phyloP scores from a whole-genome alignment of 1,140 invertebrate genomes.

The Pentalonia nigronervosa region DNA sequence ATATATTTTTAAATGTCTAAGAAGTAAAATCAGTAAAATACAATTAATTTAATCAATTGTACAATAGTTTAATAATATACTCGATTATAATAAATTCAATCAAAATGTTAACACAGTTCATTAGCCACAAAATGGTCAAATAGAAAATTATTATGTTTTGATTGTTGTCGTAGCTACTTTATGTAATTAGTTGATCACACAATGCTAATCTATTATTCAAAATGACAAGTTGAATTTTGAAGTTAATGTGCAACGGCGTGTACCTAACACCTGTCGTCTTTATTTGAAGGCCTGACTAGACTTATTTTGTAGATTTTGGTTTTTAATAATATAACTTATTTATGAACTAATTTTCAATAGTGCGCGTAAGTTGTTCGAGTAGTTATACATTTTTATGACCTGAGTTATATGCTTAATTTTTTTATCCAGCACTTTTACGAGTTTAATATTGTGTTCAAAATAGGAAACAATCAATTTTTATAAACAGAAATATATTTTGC shows the following conservation, averaged over 20 bases:
- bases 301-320: not conserved
- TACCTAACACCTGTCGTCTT: not conserved
- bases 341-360: not conserved
- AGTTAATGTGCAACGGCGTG: not conserved
- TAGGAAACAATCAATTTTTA: not conserved
- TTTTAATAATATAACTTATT: not conserved
- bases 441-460: not conserved
- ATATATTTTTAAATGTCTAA: not conserved
- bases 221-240: not conserved
- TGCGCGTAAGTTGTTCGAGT: not conserved
- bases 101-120: not conserved
- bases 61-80: not conserved
- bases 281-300: not conserved
- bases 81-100: not conserved
- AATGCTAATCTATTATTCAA: not conserved
- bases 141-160: not conserved
- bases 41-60: too few relatives aligned
- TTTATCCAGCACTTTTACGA: not conserved
- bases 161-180: not conserved
- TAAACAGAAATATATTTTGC: not conserved
- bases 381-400: not conserved
- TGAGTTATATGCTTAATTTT: not conserved
- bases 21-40: not conserved
- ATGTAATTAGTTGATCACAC: not conserved
- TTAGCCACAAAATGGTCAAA: not conserved